Evolutionary conservation across 2,888 invertebrate species (phyloP).

Genomic region (Agrotis ipsilon): DNA sequence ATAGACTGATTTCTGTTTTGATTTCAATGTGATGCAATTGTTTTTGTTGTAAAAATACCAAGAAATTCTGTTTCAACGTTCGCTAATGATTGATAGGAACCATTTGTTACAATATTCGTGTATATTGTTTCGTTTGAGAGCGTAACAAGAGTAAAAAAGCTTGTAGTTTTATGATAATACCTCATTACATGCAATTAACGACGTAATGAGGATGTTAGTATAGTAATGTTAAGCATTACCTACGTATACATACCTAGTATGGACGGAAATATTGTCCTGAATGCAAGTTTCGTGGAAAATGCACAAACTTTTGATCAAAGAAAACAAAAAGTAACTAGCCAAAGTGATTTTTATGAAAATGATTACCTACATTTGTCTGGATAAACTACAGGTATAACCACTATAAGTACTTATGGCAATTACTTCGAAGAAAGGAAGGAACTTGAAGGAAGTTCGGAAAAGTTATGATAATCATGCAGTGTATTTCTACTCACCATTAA

Average conservation of each 20-base stretch:
- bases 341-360: no score
- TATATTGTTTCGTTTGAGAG: constrained; percentile 42
- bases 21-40: constrained; percentile 61
- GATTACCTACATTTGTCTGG: no score
- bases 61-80: constrained; percentile 47
- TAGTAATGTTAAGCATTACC: constrained; percentile 1
- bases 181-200: constrained; percentile 27
- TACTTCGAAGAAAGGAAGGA: not conserved
- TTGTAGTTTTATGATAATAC: constrained; percentile 35
- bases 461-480: no score
- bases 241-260: constrained; percentile 1
- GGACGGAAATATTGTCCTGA: not conserved
- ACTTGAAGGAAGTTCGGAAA: no score
- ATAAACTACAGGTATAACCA: no score
- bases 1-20: constrained; percentile 59
- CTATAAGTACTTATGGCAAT: no score
- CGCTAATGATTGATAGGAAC: constrained; percentile 61
- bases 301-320: no score
- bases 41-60: constrained; percentile 64
- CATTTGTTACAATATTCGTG: constrained; percentile 62
- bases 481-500: constrained; percentile 91
- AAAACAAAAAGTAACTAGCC: not conserved
- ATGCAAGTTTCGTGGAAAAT: not conserved
- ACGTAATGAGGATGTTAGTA: constrained; percentile 23
- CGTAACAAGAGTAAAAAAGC: constrained; percentile 42